Base-by-base conservation (phyloP, 2,113 vertebrate genomes). In the Myxocyprinus asiaticus region DNA sequence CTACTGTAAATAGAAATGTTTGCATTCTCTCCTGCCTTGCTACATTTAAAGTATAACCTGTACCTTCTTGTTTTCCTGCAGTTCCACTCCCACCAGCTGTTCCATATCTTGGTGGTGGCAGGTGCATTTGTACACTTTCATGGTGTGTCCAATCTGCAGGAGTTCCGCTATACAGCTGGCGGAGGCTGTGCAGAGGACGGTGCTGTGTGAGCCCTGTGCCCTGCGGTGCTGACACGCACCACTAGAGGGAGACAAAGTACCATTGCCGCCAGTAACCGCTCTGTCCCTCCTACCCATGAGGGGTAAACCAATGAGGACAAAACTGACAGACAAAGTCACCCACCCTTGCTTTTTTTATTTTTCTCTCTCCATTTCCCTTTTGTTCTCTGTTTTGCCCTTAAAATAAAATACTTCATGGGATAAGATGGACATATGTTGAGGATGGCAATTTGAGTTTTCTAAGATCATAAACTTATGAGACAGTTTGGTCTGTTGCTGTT, bases 31-130 rank as follows among this genome's bases (percentile, higher is more conserved):
- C 22, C 22, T 33, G 22, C 22, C 22, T 33, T 33, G 22, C 22
- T 33, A 33, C 22, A 3, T 33, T 33, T 33, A 33, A 33, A 33
- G 22, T 33, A 33, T 5, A 45, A 15, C n/a, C 45, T 6, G 0
- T 6, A 55, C 22, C 14, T 43, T n/a, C 3, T 44, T 68, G 6
- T 53, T 4, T 51, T 3, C 50, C 6, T 33, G 0, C 85, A 99
- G 98, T 99, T 99, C 86, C 98, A 99, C 90, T 99, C 98, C 72
- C 98, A 99, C 83, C 98, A 99, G 94, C 87, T 99, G 67, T 99
- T 99, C 85, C 98, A 99, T 88, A 94, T 99, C 88, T 92, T 99
- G 72, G 98, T 99, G 14, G 96, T 99, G 72, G 98, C 98, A 0
- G 98, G 97, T 0, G 98, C 98, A 0, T 99, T 97, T 0, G 97